Conservation (phyloP, 2,888 invertebrate genomes). For the Oxyteleia sp. region DNA sequence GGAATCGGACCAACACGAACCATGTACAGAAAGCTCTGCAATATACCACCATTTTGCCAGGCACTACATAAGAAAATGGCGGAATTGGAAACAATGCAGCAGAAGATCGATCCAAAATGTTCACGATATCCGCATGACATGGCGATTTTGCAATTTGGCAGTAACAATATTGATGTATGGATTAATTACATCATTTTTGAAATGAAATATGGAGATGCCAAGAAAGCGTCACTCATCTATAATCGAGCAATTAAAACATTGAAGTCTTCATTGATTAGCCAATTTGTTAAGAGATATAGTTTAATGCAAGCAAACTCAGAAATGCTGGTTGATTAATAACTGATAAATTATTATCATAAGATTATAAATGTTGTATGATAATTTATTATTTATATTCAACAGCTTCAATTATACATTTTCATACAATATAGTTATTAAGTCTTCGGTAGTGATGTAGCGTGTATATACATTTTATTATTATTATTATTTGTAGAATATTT, state of each 20-base stretch:
- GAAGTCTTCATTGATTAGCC: conserved; percentile 88
- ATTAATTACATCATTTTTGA: conserved; percentile 92
- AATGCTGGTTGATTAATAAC: conserved; percentile 2
- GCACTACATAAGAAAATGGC: conserved; percentile 90
- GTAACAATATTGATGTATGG: conserved; percentile 91
- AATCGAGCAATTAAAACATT: conserved; percentile 90
- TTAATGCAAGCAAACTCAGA: conserved; percentile 88
- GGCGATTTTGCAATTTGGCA: conserved; percentile 91
- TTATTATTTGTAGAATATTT: neutral
- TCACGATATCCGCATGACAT: conserved; percentile 89
- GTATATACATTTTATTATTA: neutral
- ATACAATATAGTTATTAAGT: too few relatives aligned
- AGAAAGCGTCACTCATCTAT: conserved; percentile 89
- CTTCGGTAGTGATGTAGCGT: neutral
- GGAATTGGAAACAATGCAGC: conserved; percentile 87
- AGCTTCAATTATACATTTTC: neutral
- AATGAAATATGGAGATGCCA: conserved; percentile 89
- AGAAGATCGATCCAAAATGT: conserved; percentile 83
- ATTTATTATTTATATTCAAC: neutral
- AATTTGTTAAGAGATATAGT: conserved; percentile 89
- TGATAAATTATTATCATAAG: conserved; percentile 6
- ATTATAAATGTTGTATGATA: neutral
- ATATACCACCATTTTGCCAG: conserved; percentile 89
- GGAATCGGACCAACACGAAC: conserved; percentile 90
- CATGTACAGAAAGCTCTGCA: conserved; percentile 89